These are phyloP conservation scores for Baronia brevicornis DNA, from an alignment of 2,888 invertebrate genomes.

Conservation along the genomic window DNA sequence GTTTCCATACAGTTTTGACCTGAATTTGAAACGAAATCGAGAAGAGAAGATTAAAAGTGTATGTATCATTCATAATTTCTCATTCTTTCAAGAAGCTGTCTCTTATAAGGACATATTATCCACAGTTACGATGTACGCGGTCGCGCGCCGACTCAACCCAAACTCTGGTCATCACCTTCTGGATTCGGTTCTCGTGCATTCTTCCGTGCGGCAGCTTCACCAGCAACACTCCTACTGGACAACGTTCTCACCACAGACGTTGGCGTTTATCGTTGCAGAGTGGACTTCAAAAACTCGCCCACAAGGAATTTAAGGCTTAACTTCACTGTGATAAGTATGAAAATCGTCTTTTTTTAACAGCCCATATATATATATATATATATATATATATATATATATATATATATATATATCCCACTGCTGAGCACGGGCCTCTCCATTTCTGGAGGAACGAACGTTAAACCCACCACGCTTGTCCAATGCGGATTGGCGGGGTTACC, in stretches of 20 bases:
- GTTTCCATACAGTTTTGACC: no score
- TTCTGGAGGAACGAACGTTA: no score
- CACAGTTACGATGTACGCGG: conserved; percentile 86
- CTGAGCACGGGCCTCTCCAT: no score
- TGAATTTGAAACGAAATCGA: no score
- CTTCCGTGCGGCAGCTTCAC: conserved; percentile 83
- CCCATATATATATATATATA: not conserved
- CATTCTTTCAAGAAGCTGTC: no score
- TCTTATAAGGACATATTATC: no score
- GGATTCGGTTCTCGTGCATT: conserved; percentile 84
- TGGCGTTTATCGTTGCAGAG: conserved; percentile 90
- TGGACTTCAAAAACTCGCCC: conserved; percentile 92
- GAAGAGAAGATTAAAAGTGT: no score
- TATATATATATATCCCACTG: no score
- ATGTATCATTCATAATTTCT: no score
- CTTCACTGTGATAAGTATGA: conserved; percentile 92
- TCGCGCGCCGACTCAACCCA: conserved; percentile 81
- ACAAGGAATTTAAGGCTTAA: conserved; percentile 91
- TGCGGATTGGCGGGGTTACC: no score
- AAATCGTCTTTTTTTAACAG: not conserved
- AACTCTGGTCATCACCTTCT: conserved; percentile 87
- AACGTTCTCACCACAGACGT: conserved; percentile 84
- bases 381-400: not conserved
- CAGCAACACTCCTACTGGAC: conserved; percentile 85
- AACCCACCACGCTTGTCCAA: no score